Percentiles rank a stretch among this genome's conserved stretches.
Conservation (phyloP, 2,888 invertebrate species). For the Orthosia gracilis region DNA sequence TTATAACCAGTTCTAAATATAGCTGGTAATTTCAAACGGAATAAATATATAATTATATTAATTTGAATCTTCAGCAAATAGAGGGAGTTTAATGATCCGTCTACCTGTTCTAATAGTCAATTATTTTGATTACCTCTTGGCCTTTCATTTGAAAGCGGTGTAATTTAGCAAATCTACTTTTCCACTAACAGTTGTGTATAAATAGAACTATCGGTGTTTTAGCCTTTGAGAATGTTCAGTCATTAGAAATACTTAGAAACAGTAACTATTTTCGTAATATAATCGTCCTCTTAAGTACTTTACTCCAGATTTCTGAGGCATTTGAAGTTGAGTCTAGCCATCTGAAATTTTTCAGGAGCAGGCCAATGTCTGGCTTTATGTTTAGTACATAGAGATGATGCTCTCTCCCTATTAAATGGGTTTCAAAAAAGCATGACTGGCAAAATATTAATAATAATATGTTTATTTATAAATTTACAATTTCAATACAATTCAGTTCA, state of each 20-base stretch:
- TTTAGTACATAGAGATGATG: too few relatives aligned
- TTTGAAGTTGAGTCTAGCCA: too few relatives aligned
- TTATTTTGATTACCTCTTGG: not conserved
- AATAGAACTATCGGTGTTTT: not conserved
- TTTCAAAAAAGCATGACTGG: too few relatives aligned
- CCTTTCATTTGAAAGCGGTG: not conserved
- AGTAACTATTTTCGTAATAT: not conserved
- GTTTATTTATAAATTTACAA: too few relatives aligned
- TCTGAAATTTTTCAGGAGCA: too few relatives aligned
- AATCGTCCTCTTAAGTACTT: not conserved
- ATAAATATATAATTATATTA: not conserved
- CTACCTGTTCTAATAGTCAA: not conserved
- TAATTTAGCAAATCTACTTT: conserved; percentile 2
- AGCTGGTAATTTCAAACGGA: not conserved
- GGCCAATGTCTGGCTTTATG: too few relatives aligned
- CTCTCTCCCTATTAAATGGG: too few relatives aligned
- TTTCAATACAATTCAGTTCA: too few relatives aligned
- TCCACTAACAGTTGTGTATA: not conserved
- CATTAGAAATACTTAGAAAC: not conserved
- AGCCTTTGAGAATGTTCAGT: not conserved
- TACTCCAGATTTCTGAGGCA: too few relatives aligned
- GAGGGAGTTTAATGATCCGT: not conserved
- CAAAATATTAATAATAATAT: too few relatives aligned
- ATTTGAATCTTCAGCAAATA: not conserved
- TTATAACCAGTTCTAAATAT: too few relatives aligned